Evolutionary conservation across 2,113 vertebrate species (phyloP).

Genomic region (Rhipidura dahli): DNA sequence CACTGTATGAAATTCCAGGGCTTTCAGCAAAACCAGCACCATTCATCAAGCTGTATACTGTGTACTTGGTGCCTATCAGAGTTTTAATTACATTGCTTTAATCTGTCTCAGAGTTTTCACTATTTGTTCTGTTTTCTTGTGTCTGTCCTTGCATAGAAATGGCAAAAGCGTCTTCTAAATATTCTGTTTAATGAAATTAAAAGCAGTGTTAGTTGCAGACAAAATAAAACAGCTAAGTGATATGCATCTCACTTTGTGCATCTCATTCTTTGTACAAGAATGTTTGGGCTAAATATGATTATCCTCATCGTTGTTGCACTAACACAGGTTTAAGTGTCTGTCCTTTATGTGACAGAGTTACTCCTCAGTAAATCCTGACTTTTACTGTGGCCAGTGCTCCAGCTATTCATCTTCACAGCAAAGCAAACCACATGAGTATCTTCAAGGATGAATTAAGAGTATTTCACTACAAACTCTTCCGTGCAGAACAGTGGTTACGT

Average conservation of each 20-base stretch:
- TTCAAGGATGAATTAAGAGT: neutral
- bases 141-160: neutral
- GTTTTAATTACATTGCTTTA: neutral
- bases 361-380: neutral
- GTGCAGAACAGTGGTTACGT: neutral
- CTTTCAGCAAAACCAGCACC: neutral
- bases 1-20: neutral
- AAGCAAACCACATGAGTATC: neutral
- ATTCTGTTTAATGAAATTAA: neutral
- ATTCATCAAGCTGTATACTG: fast-evolving
- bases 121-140: neutral
- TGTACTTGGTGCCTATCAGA: neutral
- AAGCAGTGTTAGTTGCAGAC: neutral
- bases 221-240: neutral
- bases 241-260: neutral
- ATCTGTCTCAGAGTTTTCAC: neutral
- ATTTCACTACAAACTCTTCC: neutral
- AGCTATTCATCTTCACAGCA: neutral
- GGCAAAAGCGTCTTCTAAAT: neutral
- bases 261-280: too few relatives aligned
- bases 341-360: neutral
- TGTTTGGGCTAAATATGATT: neutral
- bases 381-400: neutral
- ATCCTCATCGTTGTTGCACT: neutral
- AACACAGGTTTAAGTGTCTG: neutral